Evolutionary conservation across 2,888 invertebrate genomes (phyloP), one percentile per base, ranked within the genome.

Genomic region (Syrphus vitripennis): DNA sequence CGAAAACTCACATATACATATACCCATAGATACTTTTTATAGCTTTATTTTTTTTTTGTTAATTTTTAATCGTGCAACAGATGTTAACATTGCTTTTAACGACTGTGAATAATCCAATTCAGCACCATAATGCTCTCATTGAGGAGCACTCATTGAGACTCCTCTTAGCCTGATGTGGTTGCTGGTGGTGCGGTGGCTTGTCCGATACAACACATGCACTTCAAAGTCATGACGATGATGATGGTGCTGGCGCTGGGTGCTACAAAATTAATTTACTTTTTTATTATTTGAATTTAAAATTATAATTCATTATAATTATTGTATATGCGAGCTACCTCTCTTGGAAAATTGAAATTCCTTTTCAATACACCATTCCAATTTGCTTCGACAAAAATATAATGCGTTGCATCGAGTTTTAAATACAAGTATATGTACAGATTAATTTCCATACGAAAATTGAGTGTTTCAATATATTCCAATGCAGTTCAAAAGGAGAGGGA

Each of bases 81-180:
- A 84, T 84, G 80, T 81, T 81, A 76, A 81, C 71, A 81, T 74
- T 42, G 69, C 77, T 70, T 63, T 75, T 80, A 72, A 76, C 69
- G 71, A 76, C 72, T 67, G 65, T 76, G 80, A 67, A 81, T 81
- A 67, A 84, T 84, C 76, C 84, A 80, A 84, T 84, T 76, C 67
- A 65, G 63, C 69, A 76, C 59, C 40, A 67, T 76, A 81, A 81
- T 84, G 81, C 67, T 59, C 71, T 71, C 61, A 65, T 84, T 80
- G 83, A 80, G 70, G 55, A 74, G 80, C 75, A 75, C 70, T 83
- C 80, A 80, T 71, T 75, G 57, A 65, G 70, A 65, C 61, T 75
- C 29, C 31, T 19, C 57, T 21, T 53, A 34, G 19, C 4, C 37
- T 40, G 16, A n/a, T 34, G 19, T 48, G 31, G 14, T 31, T 10